Evolutionary conservation across 2,113 vertebrate species (phyloP).

Genomic region (Microcebus jonahi): DNA sequence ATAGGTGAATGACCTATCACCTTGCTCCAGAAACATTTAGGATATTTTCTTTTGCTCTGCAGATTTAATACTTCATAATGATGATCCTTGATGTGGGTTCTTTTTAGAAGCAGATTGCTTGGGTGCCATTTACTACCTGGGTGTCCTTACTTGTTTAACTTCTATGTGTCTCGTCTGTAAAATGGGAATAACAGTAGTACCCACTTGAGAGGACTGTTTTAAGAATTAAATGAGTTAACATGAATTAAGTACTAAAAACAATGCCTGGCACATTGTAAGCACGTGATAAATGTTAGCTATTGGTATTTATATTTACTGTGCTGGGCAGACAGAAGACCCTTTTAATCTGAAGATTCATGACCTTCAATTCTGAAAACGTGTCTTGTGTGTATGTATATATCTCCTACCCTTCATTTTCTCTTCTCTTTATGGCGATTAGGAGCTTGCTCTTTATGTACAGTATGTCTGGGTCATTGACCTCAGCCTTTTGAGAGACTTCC

Average conservation of each 20-base stretch:
- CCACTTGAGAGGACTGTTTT: neutral
- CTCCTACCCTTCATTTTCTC: neutral
- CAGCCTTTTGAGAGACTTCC: neutral
- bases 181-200: neutral
- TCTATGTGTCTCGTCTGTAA: neutral
- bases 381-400: neutral
- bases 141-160: neutral
- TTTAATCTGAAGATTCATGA: neutral
- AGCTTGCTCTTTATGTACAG: neutral
- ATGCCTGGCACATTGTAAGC: neutral
- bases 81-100: neutral
- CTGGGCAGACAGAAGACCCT: neutral
- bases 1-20: neutral
- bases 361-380: neutral
- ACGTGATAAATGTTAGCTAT: neutral
- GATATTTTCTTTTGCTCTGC: neutral
- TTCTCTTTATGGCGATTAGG: neutral
- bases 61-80: neutral
- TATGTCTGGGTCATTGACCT: neutral
- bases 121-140: neutral
- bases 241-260: neutral
- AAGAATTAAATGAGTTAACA: neutral
- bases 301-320: neutral
- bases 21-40: neutral
- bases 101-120: neutral